Evolutionary conservation across 2,888 invertebrate species (phyloP).

Genomic region (Choreutis nemorana): DNA sequence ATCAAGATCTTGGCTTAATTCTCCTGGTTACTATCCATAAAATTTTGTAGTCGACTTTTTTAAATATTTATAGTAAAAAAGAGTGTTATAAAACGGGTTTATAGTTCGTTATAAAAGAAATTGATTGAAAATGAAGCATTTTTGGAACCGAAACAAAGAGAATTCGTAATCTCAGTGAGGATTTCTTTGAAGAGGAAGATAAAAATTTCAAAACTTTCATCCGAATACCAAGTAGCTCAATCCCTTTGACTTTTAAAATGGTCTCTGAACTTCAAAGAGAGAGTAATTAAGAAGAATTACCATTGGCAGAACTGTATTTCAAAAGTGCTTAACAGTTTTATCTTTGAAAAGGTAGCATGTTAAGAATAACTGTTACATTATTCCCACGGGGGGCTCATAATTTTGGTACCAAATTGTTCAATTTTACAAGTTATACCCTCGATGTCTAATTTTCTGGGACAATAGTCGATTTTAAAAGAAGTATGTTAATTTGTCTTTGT

Average conservation of each 20-base stretch:
- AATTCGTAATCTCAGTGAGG: too few species aligned
- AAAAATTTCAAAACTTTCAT: slow-evolving; percentile 22
- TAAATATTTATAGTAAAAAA: too few species aligned
- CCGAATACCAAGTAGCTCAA: slow-evolving; percentile 28
- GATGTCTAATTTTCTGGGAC: slow-evolving; percentile 55
- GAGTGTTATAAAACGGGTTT: too few species aligned
- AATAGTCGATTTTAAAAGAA: slow-evolving; percentile 50
- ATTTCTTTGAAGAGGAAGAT: too few species aligned
- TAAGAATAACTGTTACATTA: slow-evolving; percentile 41
- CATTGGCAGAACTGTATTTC: slow-evolving; percentile 29
- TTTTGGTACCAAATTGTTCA: slow-evolving; percentile 47
- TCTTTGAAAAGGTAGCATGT: too few species aligned
- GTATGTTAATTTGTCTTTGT: slow-evolving; percentile 62
- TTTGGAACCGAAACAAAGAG: too few species aligned
- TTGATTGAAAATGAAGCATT: too few species aligned
- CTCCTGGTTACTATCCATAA: too few species aligned
- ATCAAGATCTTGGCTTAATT: too few species aligned
- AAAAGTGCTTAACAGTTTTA: slow-evolving; percentile 15
- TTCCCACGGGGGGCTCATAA: slow-evolving; percentile 45
- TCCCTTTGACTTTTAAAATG: slow-evolving; percentile 17
- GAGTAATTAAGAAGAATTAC: slow-evolving; percentile 48
- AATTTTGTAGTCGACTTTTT: too few species aligned
- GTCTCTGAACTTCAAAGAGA: slow-evolving; percentile 28
- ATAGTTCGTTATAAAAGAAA: too few species aligned
- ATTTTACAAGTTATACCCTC: slow-evolving; percentile 40